A percentile compares a stretch with the other conserved stretches of the same genome.
phyloP scores from a whole-genome alignment of 2,888 invertebrate species.

The Eremobia ochroleuca region DNA sequence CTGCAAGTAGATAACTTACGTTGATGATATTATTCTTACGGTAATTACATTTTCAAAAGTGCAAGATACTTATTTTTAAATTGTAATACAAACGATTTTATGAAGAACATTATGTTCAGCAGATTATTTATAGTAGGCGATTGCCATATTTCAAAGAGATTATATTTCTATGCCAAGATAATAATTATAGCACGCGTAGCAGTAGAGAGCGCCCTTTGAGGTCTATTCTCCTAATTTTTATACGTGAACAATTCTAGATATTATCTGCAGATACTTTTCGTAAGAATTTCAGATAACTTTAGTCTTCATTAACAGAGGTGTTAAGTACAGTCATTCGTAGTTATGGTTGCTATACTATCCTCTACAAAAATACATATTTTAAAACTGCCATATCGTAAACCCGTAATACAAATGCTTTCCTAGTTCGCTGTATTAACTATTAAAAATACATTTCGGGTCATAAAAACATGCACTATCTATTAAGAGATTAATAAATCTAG shows the following conservation, averaged over 20 bases:
- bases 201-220: slow-evolving; percentile 68
- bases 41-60: slow-evolving; percentile 85
- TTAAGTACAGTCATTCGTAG: slow-evolving; percentile 39
- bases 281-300: slow-evolving; percentile 23
- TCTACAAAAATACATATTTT: slow-evolving; percentile 25
- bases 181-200: slow-evolving; percentile 67
- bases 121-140: slow-evolving; percentile 68
- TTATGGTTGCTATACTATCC: slow-evolving; percentile 13
- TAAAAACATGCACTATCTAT: slow-evolving; percentile 51
- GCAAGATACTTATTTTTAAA: slow-evolving; percentile 85
- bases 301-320: slow-evolving; percentile 29
- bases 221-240: slow-evolving; percentile 27
- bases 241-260: slow-evolving; percentile 15
- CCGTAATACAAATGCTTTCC: slow-evolving; percentile 44
- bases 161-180: slow-evolving; percentile 69
- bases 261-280: slow-evolving; percentile 25
- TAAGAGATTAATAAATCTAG: slow-evolving; percentile 37
- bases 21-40: slow-evolving; percentile 75
- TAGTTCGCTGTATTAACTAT: slow-evolving; percentile 29
- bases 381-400: slow-evolving; percentile 48
- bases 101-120: slow-evolving; percentile 67
- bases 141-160: slow-evolving; percentile 69
- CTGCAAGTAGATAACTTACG: slow-evolving; percentile 74
- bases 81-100: slow-evolving; percentile 83
- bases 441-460: slow-evolving; percentile 39